A percentile compares a stretch with the other conserved stretches of the same genome.
Evolutionary conservation across 2,797 vertebrate genomes (phyloP).

Genomic region (Ceryle rudis): DNA sequence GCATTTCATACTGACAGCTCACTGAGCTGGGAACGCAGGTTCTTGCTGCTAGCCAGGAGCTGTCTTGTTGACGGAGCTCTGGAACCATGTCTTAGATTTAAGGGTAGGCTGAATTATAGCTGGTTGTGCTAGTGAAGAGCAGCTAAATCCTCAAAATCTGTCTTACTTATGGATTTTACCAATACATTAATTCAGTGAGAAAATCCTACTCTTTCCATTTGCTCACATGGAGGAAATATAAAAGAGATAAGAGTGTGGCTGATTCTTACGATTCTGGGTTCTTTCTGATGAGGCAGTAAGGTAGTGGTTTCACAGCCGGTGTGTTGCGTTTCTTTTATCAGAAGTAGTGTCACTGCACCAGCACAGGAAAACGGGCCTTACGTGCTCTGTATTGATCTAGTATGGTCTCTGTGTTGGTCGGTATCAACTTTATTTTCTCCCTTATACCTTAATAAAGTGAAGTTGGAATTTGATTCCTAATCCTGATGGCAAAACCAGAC

Average conservation of each 20-base stretch:
- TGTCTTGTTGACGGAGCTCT: not conserved
- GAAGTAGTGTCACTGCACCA: not conserved
- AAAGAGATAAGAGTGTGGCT: not conserved
- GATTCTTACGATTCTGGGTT: not conserved
- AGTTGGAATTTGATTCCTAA: not conserved
- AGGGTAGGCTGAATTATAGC: not conserved
- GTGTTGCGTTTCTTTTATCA: not conserved
- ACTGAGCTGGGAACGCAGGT: not conserved
- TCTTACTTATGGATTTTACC: not conserved
- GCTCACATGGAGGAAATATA: not conserved
- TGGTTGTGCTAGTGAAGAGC: not conserved
- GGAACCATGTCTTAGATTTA: not conserved
- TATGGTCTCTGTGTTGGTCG: not conserved
- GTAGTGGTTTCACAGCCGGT: not conserved
- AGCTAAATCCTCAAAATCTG: not conserved
- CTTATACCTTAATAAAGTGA: not conserved
- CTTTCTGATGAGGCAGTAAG: not conserved
- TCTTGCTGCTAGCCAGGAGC: not conserved
- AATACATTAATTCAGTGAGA: not conserved
- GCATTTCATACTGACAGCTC: conserved; percentile 15
- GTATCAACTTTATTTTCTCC: not conserved
- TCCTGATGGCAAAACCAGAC: not conserved
- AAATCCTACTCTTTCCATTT: not conserved
- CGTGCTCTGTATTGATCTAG: not conserved
- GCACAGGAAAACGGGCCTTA: not conserved